Conservation (phyloP, 1,140 invertebrate species). For the Lineus longissimus region DNA sequence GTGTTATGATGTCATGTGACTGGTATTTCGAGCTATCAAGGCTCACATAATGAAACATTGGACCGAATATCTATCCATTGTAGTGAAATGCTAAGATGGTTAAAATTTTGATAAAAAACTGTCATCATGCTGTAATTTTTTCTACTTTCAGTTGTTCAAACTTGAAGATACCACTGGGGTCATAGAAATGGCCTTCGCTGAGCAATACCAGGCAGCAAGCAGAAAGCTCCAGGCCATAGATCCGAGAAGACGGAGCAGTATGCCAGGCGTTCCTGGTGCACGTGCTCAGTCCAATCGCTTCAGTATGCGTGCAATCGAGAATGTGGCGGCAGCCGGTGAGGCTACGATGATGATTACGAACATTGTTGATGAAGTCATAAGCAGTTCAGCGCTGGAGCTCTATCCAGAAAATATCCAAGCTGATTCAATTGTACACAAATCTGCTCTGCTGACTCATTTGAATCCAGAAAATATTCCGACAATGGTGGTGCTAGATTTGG, state of each 20-base stretch:
- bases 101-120: too few species aligned
- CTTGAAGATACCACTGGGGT: constrained; percentile 33
- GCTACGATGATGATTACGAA: constrained; percentile 37
- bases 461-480: constrained; percentile 24
- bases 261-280: constrained; percentile 35
- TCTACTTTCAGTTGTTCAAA: constrained; percentile 32
- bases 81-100: too few species aligned
- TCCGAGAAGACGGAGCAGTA: constrained; percentile 24
- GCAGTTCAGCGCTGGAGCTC: constrained; percentile 21
- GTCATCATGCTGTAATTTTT: neutral
- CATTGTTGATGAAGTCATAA: constrained; percentile 39
- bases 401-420: constrained; percentile 22
- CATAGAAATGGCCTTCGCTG: constrained; percentile 39
- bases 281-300: constrained; percentile 21
- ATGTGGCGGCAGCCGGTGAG: constrained; percentile 40
- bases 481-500: constrained; percentile 41
- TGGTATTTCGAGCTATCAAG: too few species aligned
- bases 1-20: too few species aligned
- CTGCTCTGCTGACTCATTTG: constrained; percentile 24
- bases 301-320: constrained; percentile 33
- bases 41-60: too few species aligned
- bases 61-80: too few species aligned
- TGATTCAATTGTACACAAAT: neutral
- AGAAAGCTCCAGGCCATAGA: constrained; percentile 23
- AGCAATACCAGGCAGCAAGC: constrained; percentile 29